Percentiles rank a stretch among this genome's conserved stretches.
These are phyloP conservation scores for Volucella inanis DNA, from an alignment of 2,888 invertebrate genomes.

Conservation along the genomic window DNA sequence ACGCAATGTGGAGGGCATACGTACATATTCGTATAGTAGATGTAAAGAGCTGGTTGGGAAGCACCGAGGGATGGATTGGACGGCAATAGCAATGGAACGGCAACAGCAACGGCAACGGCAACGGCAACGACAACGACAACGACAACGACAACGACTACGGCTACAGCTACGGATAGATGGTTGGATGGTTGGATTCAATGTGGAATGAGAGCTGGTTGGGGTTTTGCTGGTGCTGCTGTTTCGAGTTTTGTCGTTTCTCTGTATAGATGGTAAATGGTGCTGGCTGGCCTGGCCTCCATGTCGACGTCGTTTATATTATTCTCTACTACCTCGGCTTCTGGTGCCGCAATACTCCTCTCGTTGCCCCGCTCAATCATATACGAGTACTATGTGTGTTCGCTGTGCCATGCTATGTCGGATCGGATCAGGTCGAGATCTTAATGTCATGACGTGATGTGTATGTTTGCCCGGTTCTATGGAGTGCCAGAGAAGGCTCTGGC, in stretches of 20 bases:
- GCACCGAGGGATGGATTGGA: slow-evolving; percentile 53
- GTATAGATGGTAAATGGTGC: slow-evolving; percentile 28
- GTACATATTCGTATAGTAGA: slow-evolving; percentile 7
- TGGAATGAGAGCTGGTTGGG: slow-evolving; percentile 68
- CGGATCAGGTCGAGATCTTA: slow-evolving; percentile 75
- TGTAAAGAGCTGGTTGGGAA: slow-evolving; percentile 47
- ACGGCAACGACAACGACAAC: too few species aligned
- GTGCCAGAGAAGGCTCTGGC: slow-evolving; percentile 47
- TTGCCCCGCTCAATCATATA: neutral
- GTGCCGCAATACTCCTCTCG: neutral
- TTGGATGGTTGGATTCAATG: slow-evolving; percentile 54
- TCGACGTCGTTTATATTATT: slow-evolving; percentile 49
- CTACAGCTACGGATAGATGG: too few species aligned
- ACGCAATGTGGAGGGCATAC: slow-evolving; percentile 11
- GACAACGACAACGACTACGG: too few species aligned
- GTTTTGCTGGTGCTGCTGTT: slow-evolving; percentile 64
- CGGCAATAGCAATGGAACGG: neutral
- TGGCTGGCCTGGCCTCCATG: slow-evolving; percentile 60
- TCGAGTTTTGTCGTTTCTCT: slow-evolving; percentile 9
- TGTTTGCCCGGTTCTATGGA: slow-evolving; percentile 58
- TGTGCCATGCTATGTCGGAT: slow-evolving; percentile 71
- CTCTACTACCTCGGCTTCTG: slow-evolving; percentile 30
- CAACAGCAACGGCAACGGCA: too few species aligned
- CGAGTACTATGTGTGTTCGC: slow-evolving; percentile 50
- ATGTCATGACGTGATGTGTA: slow-evolving; percentile 72